A percentile compares a stretch with the other conserved stretches of the same genome.
Conservation (phyloP, 1,140 invertebrate genomes). For the Bombus waltoni region DNA sequence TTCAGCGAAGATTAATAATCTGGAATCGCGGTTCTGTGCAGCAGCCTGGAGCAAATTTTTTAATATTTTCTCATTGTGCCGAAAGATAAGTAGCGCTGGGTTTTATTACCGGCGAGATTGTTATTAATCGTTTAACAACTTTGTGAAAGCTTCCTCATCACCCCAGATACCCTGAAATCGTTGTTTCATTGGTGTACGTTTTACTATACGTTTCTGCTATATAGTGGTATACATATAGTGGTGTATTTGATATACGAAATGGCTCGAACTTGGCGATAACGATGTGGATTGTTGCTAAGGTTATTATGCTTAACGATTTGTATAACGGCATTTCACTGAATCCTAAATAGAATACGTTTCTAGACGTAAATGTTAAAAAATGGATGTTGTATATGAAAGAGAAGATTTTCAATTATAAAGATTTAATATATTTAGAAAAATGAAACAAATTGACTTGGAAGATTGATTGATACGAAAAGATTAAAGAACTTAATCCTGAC, state of each 20-base stretch:
- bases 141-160: background rate
- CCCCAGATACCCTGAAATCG: background rate
- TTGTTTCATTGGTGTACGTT: background rate
- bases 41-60: background rate
- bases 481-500: background rate
- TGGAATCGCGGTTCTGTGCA: background rate
- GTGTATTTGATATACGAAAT: background rate
- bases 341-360: no score
- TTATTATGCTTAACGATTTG: no score
- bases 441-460: background rate
- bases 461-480: background rate
- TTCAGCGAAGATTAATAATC: conserved; percentile 12
- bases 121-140: conserved; percentile 16
- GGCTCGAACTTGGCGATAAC: no score
- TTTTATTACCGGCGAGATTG: conserved; percentile 16
- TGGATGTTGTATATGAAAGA: background rate
- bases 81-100: background rate
- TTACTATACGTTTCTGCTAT: background rate
- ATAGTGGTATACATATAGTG: background rate
- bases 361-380: no score
- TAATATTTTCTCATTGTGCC: conserved; percentile 10
- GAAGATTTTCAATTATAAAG: no score
- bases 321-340: no score
- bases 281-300: no score
- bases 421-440: no score